These are phyloP conservation scores for Saccostrea cuccullata DNA, from an alignment of 1,140 invertebrate species.

Conservation along the genomic window DNA sequence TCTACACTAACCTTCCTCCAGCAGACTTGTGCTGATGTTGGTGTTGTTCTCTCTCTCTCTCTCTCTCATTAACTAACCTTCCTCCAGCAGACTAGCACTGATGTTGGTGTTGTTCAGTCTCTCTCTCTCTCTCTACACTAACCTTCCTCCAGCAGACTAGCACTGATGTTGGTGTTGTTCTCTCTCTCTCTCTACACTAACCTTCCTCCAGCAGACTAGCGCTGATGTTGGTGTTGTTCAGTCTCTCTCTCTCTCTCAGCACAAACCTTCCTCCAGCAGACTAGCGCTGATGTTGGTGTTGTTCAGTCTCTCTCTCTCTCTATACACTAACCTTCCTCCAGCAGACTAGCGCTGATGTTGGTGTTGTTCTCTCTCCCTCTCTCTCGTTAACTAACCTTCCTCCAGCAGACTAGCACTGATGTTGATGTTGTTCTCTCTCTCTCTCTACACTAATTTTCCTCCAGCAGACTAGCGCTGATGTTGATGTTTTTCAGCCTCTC, in stretches of 20 bases:
- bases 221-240: neutral
- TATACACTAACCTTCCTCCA: neutral
- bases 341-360: neutral
- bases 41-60: neutral
- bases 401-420: too few relatives aligned
- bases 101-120: constrained; percentile 50
- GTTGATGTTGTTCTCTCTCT: neutral
- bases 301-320: constrained; percentile 45
- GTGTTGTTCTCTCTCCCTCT: constrained; percentile 40
- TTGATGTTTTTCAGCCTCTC: constrained; percentile 51
- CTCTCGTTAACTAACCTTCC: too few relatives aligned
- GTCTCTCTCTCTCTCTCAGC: neutral
- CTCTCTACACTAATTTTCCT: neutral
- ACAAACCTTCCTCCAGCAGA: neutral
- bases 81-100: neutral
- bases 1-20: too few relatives aligned
- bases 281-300: constrained; percentile 34
- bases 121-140: constrained; percentile 17
- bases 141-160: neutral
- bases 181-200: neutral
- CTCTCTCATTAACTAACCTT: too few relatives aligned
- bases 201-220: too few relatives aligned
- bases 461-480: neutral
- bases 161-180: constrained; percentile 38
- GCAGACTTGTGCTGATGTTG: too few relatives aligned